phyloP scores from a whole-genome alignment of 1,140 invertebrate species.

The Anastatus disparis region DNA sequence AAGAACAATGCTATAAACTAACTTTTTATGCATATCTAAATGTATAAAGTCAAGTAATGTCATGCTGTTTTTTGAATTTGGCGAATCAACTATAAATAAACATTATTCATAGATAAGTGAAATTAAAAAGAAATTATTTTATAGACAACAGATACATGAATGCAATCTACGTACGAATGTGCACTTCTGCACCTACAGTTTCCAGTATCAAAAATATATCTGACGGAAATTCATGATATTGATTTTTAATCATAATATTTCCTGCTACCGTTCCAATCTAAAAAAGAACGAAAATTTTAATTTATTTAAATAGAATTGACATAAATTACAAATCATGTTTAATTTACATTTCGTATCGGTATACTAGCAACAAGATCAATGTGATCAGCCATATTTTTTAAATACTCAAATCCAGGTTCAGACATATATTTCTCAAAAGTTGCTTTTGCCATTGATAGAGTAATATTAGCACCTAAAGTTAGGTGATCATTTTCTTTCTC shows the following conservation, averaged over 20 bases:
- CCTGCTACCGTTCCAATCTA: constrained; percentile 81
- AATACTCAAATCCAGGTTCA: constrained; percentile 68
- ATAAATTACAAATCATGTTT: too few relatives aligned
- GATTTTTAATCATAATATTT: constrained; percentile 82
- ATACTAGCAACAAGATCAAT: constrained; percentile 79
- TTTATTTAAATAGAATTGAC: too few relatives aligned
- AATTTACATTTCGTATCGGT: constrained; percentile 76
- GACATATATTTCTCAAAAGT: constrained; percentile 69
- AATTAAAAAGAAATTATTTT: background rate
- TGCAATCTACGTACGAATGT: constrained; percentile 67
- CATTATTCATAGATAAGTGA: background rate
- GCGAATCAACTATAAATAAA: constrained; percentile 32
- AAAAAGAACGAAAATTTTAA: constrained; percentile 48
- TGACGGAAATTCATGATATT: constrained; percentile 78
- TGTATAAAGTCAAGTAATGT: constrained; percentile 70
- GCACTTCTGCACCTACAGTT: constrained; percentile 73
- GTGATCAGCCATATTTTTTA: constrained; percentile 70
- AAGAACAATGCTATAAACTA: constrained; percentile 72
- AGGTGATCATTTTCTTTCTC: constrained; percentile 66
- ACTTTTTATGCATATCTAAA: constrained; percentile 72
- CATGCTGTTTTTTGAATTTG: constrained; percentile 52
- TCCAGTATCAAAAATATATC: constrained; percentile 80
- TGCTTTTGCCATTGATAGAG: constrained; percentile 73
- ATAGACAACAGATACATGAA: background rate
- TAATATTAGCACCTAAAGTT: constrained; percentile 73